Evolutionary conservation across 2,113 vertebrate genomes (phyloP).

Genomic region (Atractosteus spatula): DNA sequence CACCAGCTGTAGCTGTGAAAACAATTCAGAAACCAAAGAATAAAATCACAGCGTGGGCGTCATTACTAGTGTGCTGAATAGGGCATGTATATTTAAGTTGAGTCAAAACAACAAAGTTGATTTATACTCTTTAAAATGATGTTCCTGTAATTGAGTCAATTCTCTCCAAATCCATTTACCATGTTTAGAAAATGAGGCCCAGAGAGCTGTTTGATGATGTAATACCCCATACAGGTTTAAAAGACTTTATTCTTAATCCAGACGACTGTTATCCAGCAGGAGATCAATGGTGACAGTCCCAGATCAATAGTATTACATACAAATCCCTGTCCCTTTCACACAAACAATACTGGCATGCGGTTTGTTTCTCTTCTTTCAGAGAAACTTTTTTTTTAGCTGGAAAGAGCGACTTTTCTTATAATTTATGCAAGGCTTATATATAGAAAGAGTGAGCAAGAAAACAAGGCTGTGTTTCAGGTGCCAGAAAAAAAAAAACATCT

Average conservation of each 20-base stretch:
- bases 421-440: no score
- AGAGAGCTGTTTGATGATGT: conserved; percentile 46
- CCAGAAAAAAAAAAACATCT: no score
- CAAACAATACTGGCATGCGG: conserved; percentile 38
- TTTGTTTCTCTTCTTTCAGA: conserved; percentile 32
- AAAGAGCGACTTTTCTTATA: no score
- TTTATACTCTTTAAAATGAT: conserved; percentile 43
- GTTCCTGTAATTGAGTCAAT: conserved; percentile 44
- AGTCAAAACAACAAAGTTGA: conserved; percentile 41
- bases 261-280: conserved; percentile 35
- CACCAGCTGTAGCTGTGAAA: conserved; percentile 30
- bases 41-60: conserved; percentile 30
- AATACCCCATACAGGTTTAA: conserved; percentile 45
- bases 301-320: conserved; percentile 56
- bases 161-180: conserved; percentile 41
- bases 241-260: conserved; percentile 51
- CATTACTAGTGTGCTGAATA: conserved; percentile 16
- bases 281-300: conserved; percentile 47
- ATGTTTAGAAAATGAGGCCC: conserved; percentile 41
- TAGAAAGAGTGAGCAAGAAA: no score
- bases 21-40: conserved; percentile 24
- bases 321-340: conserved; percentile 48
- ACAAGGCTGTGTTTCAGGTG: no score
- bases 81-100: conserved; percentile 19
- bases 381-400: no score